Evolutionary conservation across 1,140 invertebrate genomes (phyloP).

Genomic region (Eriosoma lanigerum): DNA sequence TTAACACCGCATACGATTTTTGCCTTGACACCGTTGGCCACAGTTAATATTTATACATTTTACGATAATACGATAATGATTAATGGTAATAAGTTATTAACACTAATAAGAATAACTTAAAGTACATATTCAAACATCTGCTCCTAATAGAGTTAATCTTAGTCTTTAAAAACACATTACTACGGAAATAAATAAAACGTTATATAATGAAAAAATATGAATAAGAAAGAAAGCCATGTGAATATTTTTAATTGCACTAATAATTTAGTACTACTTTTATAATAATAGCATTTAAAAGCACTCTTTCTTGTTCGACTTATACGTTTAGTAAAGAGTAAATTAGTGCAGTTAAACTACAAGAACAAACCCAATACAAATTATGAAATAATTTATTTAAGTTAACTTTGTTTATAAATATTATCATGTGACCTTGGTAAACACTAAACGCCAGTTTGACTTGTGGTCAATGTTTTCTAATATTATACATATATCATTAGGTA

Average conservation of each 20-base stretch:
- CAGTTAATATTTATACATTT: conserved; percentile 4
- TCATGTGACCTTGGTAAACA: background rate
- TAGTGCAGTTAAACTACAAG: background rate
- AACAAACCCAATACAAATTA: background rate
- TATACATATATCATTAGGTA: conserved; percentile 15
- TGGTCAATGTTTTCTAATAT: conserved; percentile 38
- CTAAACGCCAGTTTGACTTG: background rate
- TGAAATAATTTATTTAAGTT: background rate
- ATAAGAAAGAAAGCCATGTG: background rate
- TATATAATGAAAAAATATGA: background rate
- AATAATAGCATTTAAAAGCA: too few species aligned
- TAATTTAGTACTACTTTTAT: too few species aligned
- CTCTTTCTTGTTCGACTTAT: background rate
- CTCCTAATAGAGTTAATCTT: background rate
- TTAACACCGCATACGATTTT: background rate
- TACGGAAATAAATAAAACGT: background rate
- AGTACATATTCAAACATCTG: background rate
- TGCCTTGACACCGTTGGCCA: background rate
- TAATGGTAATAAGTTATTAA: too few species aligned
- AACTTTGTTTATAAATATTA: background rate
- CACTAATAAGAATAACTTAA: background rate
- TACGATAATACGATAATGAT: background rate
- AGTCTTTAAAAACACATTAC: too few species aligned
- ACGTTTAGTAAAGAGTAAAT: too few species aligned
- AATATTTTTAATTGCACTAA: background rate